Evolutionary conservation across 2,888 invertebrate genomes (phyloP), one percentile per base, ranked within the genome.

Genomic region (Griposia aprilina): DNA sequence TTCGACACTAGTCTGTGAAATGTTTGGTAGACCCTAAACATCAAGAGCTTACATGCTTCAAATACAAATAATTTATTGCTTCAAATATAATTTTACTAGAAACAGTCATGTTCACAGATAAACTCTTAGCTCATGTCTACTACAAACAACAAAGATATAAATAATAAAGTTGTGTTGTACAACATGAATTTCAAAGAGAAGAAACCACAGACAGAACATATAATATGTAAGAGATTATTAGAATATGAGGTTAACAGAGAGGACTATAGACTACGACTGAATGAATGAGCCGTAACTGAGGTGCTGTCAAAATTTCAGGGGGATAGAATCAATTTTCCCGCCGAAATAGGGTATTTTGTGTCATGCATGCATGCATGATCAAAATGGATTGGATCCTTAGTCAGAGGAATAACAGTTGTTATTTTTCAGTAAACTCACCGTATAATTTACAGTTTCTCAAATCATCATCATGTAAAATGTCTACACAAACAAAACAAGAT

Each of bases 371-470:
- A 23, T 74, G 55, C 45, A 48, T 30, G 71, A 30, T n/a, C 15
- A 30, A 45, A 15, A 23, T 50, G 17, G 20, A 45, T 11, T 30
- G 11, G 2, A 15, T 57, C n/a, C 50, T 17, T 23, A n/a, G 0
- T 60, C 45, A 70, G 48, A 26, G 3, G 5, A 67, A 11, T 41
- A 65, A 52, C 50, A 78, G 57, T 63, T 80, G 50, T 45, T 57
- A 52, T n/a, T 50, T n/a, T 26, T 45, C 20, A 17, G 17, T 75
- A 57, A 23, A 81, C 69, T 70, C n/a, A 81, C 80, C 62, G 15
- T 68, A 26, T n/a, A 57, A 13, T 30, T 63, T 6, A 10, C 41
- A 68, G 20, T 26, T 50, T 6, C 41, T 63, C 36, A 50, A 65
- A 52, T 48, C 30, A 55, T 23, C 23, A 78, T n/a, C 6, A 36